Conservation (phyloP, 2,888 invertebrate genomes). For the Euplexia lucipara region DNA sequence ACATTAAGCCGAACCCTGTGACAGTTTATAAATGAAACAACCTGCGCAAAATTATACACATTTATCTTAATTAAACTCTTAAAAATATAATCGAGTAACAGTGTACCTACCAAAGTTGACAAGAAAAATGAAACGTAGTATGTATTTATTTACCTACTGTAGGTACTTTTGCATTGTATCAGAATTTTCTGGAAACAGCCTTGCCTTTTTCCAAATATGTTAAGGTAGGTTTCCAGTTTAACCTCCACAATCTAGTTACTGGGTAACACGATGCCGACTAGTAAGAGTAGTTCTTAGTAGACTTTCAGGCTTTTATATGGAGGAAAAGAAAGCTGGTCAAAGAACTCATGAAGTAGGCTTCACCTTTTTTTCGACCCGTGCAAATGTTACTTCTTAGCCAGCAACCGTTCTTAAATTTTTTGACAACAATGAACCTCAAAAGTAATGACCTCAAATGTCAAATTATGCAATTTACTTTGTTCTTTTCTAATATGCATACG, state of each 20-base stretch:
- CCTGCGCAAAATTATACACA: slow-evolving; percentile 40
- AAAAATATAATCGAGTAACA: slow-evolving; percentile 45
- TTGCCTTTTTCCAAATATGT: too few relatives aligned
- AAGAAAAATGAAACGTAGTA: slow-evolving; percentile 27
- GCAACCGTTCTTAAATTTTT: too few relatives aligned
- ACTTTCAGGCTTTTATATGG: too few relatives aligned
- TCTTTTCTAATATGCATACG: background rate
- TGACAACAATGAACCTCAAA: too few relatives aligned
- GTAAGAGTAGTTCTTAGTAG: too few relatives aligned
- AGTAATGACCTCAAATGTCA: background rate
- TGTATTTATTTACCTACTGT: slow-evolving; percentile 4
- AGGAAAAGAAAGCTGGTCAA: too few relatives aligned
- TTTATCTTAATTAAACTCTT: slow-evolving; percentile 52
- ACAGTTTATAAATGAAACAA: slow-evolving; percentile 56
- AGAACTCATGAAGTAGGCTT: too few relatives aligned
- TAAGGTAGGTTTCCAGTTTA: too few relatives aligned
- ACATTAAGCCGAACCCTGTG: slow-evolving; percentile 46
- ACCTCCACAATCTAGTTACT: too few relatives aligned
- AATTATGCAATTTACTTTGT: slow-evolving; percentile 12
- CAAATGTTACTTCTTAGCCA: too few relatives aligned
- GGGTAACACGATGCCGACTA: too few relatives aligned
- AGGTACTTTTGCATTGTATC: background rate
- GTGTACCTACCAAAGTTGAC: slow-evolving; percentile 19
- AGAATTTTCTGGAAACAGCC: background rate
- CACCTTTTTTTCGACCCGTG: too few relatives aligned